Evolutionary conservation across 1,140 invertebrate genomes (phyloP).

Genomic region (Drosophila athabasca): DNA sequence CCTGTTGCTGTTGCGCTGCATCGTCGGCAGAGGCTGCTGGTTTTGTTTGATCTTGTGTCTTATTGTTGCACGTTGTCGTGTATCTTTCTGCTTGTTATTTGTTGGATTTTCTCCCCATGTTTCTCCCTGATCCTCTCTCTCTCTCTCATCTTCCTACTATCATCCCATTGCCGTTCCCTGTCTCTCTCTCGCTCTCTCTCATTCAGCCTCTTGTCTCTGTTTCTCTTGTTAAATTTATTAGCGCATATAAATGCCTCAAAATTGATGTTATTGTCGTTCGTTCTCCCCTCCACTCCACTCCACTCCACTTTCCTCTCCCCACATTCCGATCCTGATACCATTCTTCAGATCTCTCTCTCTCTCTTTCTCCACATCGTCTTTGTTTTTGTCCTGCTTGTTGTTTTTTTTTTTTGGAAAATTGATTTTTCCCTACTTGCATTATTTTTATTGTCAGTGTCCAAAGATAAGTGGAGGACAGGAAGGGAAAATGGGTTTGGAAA

Average conservation of each 20-base stretch:
- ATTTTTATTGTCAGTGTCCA: constrained; percentile 58
- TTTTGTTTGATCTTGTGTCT: constrained; percentile 67
- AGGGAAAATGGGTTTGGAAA: constrained; percentile 42
- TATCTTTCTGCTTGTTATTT: constrained; percentile 65
- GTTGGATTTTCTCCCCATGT: constrained; percentile 39
- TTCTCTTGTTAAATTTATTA: constrained; percentile 74
- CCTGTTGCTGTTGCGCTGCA: constrained; percentile 46
- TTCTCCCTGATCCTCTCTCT: neutral
- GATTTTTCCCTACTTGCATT: constrained; percentile 66
- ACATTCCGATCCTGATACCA: neutral
- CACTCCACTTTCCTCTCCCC: neutral
- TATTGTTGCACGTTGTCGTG: constrained; percentile 65
- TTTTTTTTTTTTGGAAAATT: constrained; percentile 55
- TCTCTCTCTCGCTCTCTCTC: constrained; percentile 22
- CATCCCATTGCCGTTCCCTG: too few relatives aligned
- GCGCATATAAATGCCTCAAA: constrained; percentile 81
- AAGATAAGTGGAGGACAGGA: constrained; percentile 42
- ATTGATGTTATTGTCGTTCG: constrained; percentile 79
- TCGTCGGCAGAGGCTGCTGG: constrained; percentile 49
- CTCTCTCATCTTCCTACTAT: neutral
- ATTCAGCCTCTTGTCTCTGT: constrained; percentile 34
- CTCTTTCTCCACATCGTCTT: neutral
- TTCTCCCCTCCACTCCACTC: neutral
- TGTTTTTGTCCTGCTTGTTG: constrained; percentile 64
- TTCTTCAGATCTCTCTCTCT: constrained; percentile 31